phyloP scores from a whole-genome alignment of 2,113 vertebrate genomes.

The Hystrix brachyura region DNA sequence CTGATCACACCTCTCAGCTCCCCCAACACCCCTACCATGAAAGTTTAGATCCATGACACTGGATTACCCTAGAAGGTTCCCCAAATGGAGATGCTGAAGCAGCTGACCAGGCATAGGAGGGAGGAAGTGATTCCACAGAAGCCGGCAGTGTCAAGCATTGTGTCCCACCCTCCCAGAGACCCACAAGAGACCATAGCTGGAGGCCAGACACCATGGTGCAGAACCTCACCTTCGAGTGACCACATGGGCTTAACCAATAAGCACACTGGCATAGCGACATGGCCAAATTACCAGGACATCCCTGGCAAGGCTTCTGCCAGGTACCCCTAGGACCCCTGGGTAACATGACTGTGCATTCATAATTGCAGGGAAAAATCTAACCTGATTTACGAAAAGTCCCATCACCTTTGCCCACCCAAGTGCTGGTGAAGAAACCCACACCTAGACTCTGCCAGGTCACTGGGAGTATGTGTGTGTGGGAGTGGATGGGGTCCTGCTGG shows the following conservation, averaged over 20 bases:
- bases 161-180: accelerated
- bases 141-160: accelerated
- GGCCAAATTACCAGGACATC: background rate
- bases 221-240: background rate
- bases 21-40: accelerated
- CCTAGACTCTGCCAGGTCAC: accelerated
- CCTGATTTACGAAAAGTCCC: background rate
- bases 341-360: accelerated
- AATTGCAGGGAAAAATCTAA: background rate
- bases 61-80: background rate
- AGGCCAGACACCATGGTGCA: background rate
- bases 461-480: background rate
- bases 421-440: background rate
- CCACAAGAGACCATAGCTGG: background rate
- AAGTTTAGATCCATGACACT: background rate
- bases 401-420: no score
- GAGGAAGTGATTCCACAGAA: background rate
- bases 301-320: background rate
- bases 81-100: background rate
- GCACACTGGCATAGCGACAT: accelerated
- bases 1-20: background rate
- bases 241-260: accelerated
- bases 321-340: background rate
- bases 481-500: accelerated
- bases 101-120: accelerated